Evolutionary conservation across 1,140 invertebrate species (phyloP).

Genomic region (Latrodectus geometricus): DNA sequence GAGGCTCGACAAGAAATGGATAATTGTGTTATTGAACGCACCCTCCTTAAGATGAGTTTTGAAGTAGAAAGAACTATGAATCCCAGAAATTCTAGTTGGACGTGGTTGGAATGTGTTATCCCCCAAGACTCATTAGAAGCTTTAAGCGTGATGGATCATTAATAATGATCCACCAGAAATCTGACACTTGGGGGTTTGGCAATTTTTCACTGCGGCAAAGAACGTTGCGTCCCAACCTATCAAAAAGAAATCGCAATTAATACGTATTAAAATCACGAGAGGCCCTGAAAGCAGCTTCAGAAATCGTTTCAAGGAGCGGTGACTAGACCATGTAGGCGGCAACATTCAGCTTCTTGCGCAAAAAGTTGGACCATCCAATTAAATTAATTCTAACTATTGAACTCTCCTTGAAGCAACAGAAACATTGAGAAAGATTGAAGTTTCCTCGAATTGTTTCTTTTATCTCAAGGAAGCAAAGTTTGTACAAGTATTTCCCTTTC

Average conservation of each 20-base stretch:
- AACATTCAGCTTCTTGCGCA: no score
- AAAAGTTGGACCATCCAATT: neutral
- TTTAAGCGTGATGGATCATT: conserved; percentile 56
- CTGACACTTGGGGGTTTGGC: conserved; percentile 60
- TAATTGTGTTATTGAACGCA: conserved; percentile 60
- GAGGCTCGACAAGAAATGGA: conserved; percentile 49
- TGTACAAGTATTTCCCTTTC: no score
- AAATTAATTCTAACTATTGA: conserved; percentile 43
- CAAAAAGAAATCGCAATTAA: conserved; percentile 62
- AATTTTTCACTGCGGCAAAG: conserved; percentile 59
- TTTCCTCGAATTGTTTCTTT: no score
- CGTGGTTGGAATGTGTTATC: conserved; percentile 16
- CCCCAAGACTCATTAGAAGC: conserved; percentile 59
- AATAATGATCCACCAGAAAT: conserved; percentile 62
- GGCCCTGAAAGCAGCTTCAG: conserved; percentile 47
- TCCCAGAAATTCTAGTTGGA: conserved; percentile 55
- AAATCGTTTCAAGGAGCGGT: conserved; percentile 56
- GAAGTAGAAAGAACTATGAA: conserved; percentile 33
- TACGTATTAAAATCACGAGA: conserved; percentile 62
- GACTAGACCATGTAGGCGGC: conserved; percentile 4
- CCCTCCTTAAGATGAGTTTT: conserved; percentile 18
- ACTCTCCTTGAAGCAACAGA: no score
- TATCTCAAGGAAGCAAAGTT: no score
- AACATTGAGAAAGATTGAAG: no score
- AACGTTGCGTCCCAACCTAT: conserved; percentile 52